Evolutionary conservation across 2,113 vertebrate species (phyloP).

Genomic region (Brachypodius melanocephalos): DNA sequence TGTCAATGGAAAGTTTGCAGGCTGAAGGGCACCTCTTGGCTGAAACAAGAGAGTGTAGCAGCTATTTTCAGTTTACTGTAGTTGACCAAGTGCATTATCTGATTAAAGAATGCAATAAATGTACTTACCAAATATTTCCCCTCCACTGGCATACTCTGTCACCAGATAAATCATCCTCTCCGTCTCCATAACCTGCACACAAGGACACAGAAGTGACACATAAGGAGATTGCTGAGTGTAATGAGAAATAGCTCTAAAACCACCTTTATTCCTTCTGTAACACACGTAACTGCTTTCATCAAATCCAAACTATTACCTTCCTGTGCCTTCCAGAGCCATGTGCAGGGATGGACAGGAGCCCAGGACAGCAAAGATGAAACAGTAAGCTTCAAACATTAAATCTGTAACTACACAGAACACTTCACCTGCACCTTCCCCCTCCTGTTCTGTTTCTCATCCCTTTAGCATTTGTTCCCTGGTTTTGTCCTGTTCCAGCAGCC

Average conservation of each 20-base stretch:
- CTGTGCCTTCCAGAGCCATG: accelerated
- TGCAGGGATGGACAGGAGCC: not conserved
- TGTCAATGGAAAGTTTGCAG: not conserved
- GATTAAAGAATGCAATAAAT: conserved; percentile 57
- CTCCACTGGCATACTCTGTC: conserved; percentile 97
- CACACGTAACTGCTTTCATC: not conserved
- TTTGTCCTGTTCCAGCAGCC: not conserved
- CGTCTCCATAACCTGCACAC: conserved; percentile 94
- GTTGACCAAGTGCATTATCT: conserved; percentile 23
- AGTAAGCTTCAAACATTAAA: not conserved
- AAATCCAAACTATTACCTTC: not conserved
- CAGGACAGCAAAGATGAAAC: not conserved
- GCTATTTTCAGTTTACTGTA: conserved; percentile 30
- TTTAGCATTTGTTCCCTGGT: accelerated
- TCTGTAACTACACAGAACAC: not conserved
- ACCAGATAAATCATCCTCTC: conserved; percentile 98
- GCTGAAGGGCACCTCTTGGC: conserved; percentile 15
- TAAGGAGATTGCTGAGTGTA: conserved; percentile 13
- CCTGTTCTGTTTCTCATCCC: not conserved
- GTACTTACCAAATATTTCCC: conserved; percentile 97
- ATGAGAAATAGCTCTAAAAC: not conserved
- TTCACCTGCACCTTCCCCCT: not conserved
- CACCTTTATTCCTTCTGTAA: not conserved
- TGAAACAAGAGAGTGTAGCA: not conserved
- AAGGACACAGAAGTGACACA: conserved; percentile 60